A percentile compares a stretch with the other conserved stretches of the same genome.
Evolutionary conservation across 2,113 vertebrate species (phyloP).

Genomic region (Ptilorrhoa leucosticta): DNA sequence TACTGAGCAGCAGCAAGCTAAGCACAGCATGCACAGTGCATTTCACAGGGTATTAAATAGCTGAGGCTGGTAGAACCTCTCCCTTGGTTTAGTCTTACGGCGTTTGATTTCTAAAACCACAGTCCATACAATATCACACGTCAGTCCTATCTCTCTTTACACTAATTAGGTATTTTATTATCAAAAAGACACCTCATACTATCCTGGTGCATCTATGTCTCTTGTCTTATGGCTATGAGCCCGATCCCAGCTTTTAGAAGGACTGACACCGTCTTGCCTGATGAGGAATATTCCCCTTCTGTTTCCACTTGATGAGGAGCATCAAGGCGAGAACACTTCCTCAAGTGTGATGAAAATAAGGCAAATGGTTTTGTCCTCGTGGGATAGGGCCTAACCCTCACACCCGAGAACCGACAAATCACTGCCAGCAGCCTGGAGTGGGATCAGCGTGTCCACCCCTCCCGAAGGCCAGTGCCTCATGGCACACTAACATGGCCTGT

Average conservation of each 20-base stretch:
- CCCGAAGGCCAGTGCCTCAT: rapidly evolving
- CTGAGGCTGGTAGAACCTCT: background rate
- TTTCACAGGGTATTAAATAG: conserved; percentile 44
- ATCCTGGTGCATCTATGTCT: background rate
- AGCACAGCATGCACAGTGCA: background rate
- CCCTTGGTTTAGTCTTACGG: background rate
- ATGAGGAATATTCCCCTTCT: background rate
- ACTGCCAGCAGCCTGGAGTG: background rate
- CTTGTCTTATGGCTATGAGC: background rate
- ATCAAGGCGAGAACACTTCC: background rate
- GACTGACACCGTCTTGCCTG: background rate
- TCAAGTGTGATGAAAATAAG: background rate
- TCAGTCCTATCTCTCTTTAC: background rate
- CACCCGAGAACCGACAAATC: rapidly evolving
- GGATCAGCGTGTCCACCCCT: rapidly evolving
- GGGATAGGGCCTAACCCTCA: background rate
- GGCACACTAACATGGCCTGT: rapidly evolving
- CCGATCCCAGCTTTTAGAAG: background rate
- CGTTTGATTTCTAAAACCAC: conserved; percentile 22
- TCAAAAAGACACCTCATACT: conserved; percentile 9
- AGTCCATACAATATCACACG: background rate
- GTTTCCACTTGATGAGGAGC: background rate
- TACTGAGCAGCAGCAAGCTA: conserved; percentile 13
- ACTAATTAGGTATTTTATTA: conserved; percentile 40
- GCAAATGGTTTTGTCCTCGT: background rate